Percentiles rank a stretch among this genome's conserved stretches.
phyloP scores from a whole-genome alignment of 2,113 vertebrate species.

The Antechinus flavipes region DNA sequence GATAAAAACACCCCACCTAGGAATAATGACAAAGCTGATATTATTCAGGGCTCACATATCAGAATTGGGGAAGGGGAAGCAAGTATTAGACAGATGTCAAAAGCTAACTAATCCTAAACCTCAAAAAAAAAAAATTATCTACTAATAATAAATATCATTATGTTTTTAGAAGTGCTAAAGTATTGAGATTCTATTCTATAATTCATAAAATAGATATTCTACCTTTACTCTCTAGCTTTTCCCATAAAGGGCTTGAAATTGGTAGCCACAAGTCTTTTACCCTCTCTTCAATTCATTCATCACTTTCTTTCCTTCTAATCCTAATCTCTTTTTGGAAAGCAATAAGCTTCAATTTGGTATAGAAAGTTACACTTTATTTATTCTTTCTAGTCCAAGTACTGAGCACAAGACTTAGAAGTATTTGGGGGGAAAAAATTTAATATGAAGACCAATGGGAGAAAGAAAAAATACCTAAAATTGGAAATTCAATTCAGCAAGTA shows the following conservation, averaged over 20 bases:
- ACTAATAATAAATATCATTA: neutral
- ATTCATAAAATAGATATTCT: neutral
- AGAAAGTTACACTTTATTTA: neutral
- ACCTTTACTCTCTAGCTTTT: neutral
- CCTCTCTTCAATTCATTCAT: neutral
- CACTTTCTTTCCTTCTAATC: neutral
- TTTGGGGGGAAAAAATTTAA: neutral
- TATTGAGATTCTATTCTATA: neutral
- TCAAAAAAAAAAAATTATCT: neutral
- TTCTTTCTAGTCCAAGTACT: neutral
- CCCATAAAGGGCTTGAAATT: neutral
- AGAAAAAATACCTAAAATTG: neutral
- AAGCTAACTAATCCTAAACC: neutral
- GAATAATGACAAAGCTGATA: neutral
- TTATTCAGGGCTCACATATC: neutral
- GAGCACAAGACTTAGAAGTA: neutral
- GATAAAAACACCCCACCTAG: neutral
- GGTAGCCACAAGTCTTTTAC: neutral
- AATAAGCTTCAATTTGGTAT: neutral
- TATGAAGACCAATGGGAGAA: neutral
- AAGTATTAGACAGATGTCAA: neutral
- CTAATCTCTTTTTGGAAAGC: neutral
- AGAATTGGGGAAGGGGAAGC: neutral
- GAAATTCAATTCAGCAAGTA: neutral
- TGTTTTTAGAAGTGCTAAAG: neutral